Base-by-base conservation (phyloP, 2,113 vertebrate species). In the Synchiropus splendidus region DNA sequence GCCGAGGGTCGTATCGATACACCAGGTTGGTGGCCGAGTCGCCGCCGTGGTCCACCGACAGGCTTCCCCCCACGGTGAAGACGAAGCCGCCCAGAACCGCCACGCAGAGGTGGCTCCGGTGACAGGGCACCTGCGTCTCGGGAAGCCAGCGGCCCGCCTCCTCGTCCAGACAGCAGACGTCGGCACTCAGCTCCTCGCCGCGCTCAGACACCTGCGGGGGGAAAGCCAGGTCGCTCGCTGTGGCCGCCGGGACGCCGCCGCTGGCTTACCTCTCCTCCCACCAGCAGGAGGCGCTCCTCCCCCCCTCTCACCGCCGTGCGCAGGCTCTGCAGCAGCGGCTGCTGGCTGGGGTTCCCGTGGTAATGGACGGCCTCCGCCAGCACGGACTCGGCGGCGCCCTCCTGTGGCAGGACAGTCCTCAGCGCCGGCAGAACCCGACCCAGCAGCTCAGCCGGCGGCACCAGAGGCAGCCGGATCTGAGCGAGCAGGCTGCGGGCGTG, bases 1-100 rank as follows among this genome's bases (percentile, higher is more conserved):
- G 88, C 41, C 94, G 88, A 51, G 93, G 92, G 72, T 98, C 90
- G 60, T 94, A 98, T 82, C 93, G 85, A 86, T 97, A 92, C 61
- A 98, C 87, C 58, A 94, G 82, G 76, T 88, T 90, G 12, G 91
- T 92, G 2, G 92, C 90, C 0, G 92, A 88, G 6, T 90, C 92
- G 63, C 88, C 92, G 16, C 90, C 89, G 9, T 90, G 91, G 85
- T 93, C 90, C 35, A 89, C 75, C 1, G 90, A 95, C 15, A 89
- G 92, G 70, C 92, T 97, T 36, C 94, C 92, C 0, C 94, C 93
- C 0, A 90, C 89, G 2, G 91, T 82, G 58, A 89, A 97, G 72
- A 98, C 84, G 68, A 98, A 98, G 0, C 90, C 92, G 6, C 93
- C 93, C 36, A 97, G 65, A 5, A 92, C 89, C 0, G 91, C 89